Base-by-base conservation (phyloP, 2,797 vertebrate genomes). In the Euthynnus affinis region DNA sequence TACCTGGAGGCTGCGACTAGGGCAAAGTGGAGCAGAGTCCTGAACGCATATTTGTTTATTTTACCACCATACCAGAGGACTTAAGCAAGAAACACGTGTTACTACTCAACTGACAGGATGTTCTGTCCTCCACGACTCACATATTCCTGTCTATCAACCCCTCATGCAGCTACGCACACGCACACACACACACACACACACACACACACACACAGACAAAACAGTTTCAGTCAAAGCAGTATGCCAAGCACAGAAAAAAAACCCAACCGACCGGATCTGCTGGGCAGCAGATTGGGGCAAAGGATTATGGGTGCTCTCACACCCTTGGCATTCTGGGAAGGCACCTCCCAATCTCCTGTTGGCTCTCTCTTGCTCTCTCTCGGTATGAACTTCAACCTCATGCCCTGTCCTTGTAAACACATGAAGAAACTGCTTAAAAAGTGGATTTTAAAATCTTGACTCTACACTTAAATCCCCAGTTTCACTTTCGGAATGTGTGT, bases 201-300 rank as follows among this genome's bases (percentile, higher is more conserved):
- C 27, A 29, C 69, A 59, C 52, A 69, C 34, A 40, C 78, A 67
- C 27, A 22, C 44, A 74, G 55, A 82, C 71, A 67, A 79, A 53
- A 80, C 67, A 51, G 80, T 80, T 85, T 86, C 83, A 87, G 80
- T 65, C 53, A 4, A 78, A 81, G 84, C 76, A 72, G 32, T 34
- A 61, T 64, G 80, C 84, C 83, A 87, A 81, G 70, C 77, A 84
- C 70, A 69, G 80, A 44, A 56, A 55, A 53, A 79, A 74, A 88
- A 65, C 90, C 88, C 71, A 87, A 87, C 88, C 57, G 37, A 94
- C 94, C 67, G 80, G 92, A 92, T 93, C 86, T 87, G 80, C 88
- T 85, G 76, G 85, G 81, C 81, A 89, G 78, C 73, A 80, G 81
- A 71, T 79, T 84, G 79, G 88, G 89, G 84, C 81, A 87, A 82